A percentile compares a stretch with the other conserved stretches of the same genome.
Evolutionary conservation across 53 echinoderm and acorn worm species (phyloP).

Genomic region (Arbacia lixula): DNA sequence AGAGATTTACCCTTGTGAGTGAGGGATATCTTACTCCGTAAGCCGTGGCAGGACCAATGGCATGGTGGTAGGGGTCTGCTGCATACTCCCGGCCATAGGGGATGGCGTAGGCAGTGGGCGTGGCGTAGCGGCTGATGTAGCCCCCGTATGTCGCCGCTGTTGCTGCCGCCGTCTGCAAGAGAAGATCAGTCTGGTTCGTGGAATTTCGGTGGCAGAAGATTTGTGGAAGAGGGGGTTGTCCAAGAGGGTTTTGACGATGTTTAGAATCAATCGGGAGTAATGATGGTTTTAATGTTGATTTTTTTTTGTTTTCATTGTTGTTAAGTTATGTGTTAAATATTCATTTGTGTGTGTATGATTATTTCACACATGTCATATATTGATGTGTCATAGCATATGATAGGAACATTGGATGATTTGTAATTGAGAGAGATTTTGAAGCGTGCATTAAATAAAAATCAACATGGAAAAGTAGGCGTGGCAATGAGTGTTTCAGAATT

Average conservation of each 20-base stretch:
- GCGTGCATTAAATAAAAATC: too few relatives aligned
- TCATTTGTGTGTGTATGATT: neutral
- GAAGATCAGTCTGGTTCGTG: conserved; percentile 90
- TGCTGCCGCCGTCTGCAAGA: conserved; percentile 98
- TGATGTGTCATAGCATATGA: too few relatives aligned
- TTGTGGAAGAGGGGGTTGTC: neutral
- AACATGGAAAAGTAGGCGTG: too few relatives aligned
- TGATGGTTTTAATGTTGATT: neutral
- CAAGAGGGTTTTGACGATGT: neutral
- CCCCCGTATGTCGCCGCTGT: conserved; percentile 85
- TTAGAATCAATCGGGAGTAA: neutral
- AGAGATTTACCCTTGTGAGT: conserved; percentile 95
- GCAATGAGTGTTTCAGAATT: neutral
- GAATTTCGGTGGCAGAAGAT: conserved; percentile 2
- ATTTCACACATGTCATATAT: too few relatives aligned
- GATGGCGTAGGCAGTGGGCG: conserved; percentile 96
- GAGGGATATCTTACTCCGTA: conserved; percentile 99
- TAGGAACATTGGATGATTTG: too few relatives aligned
- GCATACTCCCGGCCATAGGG: conserved; percentile 98
- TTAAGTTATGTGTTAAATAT: neutral
- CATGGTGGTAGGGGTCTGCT: conserved; percentile 93
- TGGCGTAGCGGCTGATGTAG: conserved; percentile 98
- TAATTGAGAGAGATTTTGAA: too few relatives aligned
- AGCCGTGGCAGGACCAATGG: conserved; percentile 93
- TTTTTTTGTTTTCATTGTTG: neutral